A percentile compares a stretch with the other conserved stretches of the same genome.
Evolutionary conservation across 1,140 invertebrate species (phyloP).

Genomic region (Ptiloglossa arizonensis): DNA sequence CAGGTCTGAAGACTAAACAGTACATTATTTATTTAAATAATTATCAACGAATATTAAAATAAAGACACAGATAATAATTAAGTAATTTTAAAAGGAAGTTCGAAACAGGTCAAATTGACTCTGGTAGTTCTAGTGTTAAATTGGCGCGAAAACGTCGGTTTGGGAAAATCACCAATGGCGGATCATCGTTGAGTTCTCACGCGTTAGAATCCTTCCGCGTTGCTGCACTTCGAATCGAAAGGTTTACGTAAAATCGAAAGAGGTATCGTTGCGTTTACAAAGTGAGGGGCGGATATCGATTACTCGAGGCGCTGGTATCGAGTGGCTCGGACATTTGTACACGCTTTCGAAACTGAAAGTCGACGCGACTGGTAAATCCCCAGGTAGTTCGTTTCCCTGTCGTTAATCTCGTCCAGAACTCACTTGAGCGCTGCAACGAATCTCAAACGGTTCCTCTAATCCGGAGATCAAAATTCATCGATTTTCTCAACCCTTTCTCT

Average conservation of each 20-base stretch:
- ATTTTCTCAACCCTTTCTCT: too few species aligned
- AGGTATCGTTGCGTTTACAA: not conserved
- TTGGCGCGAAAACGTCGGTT: not conserved
- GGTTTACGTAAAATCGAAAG: not conserved
- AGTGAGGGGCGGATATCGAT: not conserved
- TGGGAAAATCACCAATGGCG: not conserved
- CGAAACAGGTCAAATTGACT: too few species aligned
- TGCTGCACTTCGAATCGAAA: not conserved
- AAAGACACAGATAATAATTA: too few species aligned
- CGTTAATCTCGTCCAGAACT: not conserved
- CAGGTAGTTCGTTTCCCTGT: not conserved
- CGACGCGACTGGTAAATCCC: not conserved
- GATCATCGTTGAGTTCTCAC: too few species aligned
- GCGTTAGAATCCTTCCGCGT: not conserved
- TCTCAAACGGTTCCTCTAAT: not conserved
- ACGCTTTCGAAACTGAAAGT: slow-evolving; percentile 27
- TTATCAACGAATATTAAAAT: too few species aligned
- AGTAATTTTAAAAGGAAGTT: too few species aligned
- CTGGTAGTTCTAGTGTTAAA: too few species aligned
- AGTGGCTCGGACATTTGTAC: not conserved
- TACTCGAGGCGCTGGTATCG: not conserved
- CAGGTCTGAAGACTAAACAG: too few species aligned
- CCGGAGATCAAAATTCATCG: not conserved
- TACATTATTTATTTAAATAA: too few species aligned
- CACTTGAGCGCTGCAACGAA: not conserved